A percentile compares a stretch with the other conserved stretches of the same genome.
These are phyloP conservation scores for Argya squamiceps DNA, from an alignment of 2,797 vertebrate species.

Conservation along the genomic window DNA sequence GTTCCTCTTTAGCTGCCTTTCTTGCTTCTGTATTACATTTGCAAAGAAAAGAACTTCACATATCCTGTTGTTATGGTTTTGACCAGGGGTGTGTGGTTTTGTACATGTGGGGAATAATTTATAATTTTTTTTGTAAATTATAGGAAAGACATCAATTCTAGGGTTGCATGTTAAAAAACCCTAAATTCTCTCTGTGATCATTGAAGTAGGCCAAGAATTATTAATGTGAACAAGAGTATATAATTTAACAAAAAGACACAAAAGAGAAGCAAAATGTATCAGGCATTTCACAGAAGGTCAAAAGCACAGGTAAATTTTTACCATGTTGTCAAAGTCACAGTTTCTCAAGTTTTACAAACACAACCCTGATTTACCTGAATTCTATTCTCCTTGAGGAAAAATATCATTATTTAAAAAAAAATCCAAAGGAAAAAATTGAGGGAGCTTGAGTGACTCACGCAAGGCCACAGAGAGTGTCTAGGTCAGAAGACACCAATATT, in stretches of 20 bases:
- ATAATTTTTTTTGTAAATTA: neutral
- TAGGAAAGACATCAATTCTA: neutral
- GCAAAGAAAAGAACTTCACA: neutral
- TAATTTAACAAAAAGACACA: neutral
- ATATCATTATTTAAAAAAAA: neutral
- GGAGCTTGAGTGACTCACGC: neutral
- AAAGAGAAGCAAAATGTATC: neutral
- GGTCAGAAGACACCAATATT: neutral
- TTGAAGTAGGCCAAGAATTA: neutral
- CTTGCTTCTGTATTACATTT: neutral
- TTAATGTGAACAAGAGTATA: neutral
- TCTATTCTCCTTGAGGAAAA: neutral
- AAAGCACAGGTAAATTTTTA: neutral
- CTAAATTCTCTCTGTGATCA: neutral
- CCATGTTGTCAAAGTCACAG: neutral
- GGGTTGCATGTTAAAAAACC: rapidly evolving
- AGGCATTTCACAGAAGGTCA: neutral
- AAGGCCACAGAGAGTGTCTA: neutral
- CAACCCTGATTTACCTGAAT: neutral
- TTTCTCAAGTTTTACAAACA: neutral
- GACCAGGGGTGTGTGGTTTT: neutral
- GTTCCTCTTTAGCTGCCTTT: neutral
- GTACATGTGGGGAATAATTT: neutral
- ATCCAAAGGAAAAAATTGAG: neutral
- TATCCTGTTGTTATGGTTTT: rapidly evolving